Evolutionary conservation across 2,888 invertebrate species (phyloP).

Genomic region (Chalcis sispes): DNA sequence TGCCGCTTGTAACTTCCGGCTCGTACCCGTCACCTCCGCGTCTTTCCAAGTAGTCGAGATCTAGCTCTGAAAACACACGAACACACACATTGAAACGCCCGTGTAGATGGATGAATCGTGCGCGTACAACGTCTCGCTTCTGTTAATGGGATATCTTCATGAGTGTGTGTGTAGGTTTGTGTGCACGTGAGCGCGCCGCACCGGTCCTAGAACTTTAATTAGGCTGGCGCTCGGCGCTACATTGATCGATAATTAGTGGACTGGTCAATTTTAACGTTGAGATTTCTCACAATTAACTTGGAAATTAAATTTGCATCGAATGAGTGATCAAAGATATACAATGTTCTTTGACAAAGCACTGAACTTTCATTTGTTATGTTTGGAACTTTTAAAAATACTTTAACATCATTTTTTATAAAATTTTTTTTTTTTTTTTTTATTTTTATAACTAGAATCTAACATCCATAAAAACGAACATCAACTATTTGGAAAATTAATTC

Average conservation of each 20-base stretch:
- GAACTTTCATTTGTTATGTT: too few species aligned
- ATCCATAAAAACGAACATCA: too few species aligned
- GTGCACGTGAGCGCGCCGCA: not conserved
- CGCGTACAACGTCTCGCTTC: too few species aligned
- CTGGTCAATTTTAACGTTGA: conserved; percentile 12
- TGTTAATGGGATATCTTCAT: not conserved
- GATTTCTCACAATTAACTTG: not conserved
- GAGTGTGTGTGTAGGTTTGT: not conserved
- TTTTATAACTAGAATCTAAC: too few species aligned
- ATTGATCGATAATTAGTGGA: conserved; percentile 38
- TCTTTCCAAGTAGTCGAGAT: conserved; percentile 84
- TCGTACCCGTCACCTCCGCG: conserved; percentile 76
- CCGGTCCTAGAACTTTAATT: conserved; percentile 34
- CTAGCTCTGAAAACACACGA: conserved; percentile 80
- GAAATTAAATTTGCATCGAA: too few species aligned
- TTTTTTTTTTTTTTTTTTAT: too few species aligned
- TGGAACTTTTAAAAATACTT: too few species aligned
- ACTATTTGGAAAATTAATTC: too few species aligned
- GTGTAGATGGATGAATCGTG: not conserved
- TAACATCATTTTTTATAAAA: too few species aligned
- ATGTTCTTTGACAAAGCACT: too few species aligned
- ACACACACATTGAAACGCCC: not conserved
- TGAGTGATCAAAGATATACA: too few species aligned
- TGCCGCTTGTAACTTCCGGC: conserved; percentile 70
- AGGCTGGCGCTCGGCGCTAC: conserved; percentile 14